phyloP scores from a whole-genome alignment of 2,113 vertebrate species.

The Alethe castanea region DNA sequence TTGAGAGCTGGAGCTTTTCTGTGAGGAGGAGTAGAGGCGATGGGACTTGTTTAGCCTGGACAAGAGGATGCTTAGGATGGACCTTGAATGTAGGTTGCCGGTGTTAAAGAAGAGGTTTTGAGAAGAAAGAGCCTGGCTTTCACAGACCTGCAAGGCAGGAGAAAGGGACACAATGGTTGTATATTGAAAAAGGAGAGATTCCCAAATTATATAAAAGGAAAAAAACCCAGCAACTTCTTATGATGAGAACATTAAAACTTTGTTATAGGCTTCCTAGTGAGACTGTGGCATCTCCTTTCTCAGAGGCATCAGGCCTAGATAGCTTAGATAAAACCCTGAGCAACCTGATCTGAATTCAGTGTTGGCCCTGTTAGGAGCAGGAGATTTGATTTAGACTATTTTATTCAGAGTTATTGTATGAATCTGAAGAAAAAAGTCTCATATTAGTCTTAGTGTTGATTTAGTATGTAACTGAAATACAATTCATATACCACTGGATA shows the following conservation, averaged over 20 bases:
- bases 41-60: not conserved
- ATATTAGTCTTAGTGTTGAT: not conserved
- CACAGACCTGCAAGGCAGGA: not conserved
- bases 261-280: not conserved
- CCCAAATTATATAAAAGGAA: not conserved
- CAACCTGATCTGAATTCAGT: not conserved
- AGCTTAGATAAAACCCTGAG: not conserved
- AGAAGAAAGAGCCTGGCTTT: not conserved
- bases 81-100: not conserved
- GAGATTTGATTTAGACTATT: not conserved
- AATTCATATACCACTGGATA: not conserved
- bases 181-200: not conserved
- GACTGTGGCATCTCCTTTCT: not conserved
- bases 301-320: not conserved
- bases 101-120: not conserved
- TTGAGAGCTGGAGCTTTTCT: not conserved
- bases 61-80: not conserved
- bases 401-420: not conserved
- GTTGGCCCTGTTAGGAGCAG: not conserved
- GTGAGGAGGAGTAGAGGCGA: accelerated
- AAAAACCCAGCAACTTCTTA: not conserved
- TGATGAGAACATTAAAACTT: not conserved
- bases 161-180: not conserved
- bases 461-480: not conserved
- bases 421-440: not conserved